These are phyloP conservation scores for Tetramorium alpestre DNA, from an alignment of 1,140 invertebrate genomes.

Conservation along the genomic window DNA sequence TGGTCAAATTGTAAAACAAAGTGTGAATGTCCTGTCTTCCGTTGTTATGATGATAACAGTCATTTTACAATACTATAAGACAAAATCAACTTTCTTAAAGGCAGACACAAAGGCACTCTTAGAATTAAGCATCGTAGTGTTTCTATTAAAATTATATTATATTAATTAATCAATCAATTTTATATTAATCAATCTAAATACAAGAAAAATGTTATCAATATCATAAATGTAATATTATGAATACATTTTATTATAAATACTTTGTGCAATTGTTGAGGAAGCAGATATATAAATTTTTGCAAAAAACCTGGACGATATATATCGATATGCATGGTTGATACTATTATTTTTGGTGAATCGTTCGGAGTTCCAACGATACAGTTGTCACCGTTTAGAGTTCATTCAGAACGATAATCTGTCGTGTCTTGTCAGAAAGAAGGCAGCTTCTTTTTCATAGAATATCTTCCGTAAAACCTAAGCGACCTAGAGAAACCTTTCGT, in stretches of 20 bases:
- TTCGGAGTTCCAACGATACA: slow-evolving; percentile 63
- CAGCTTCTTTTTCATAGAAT: slow-evolving; percentile 61
- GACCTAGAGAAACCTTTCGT: slow-evolving; percentile 74
- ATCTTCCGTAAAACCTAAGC: slow-evolving; percentile 74
- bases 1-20: too few species aligned
- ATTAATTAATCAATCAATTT: neutral
- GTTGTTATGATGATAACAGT: too few species aligned
- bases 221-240: too few species aligned
- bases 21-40: too few species aligned
- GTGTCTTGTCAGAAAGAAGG: slow-evolving; percentile 49
- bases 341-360: neutral
- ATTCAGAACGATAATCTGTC: slow-evolving; percentile 63
- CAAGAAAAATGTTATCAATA: neutral
- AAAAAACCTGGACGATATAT: slow-evolving; percentile 64
- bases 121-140: too few species aligned
- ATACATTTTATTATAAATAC: neutral
- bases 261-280: neutral
- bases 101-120: too few species aligned
- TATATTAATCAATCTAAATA: neutral
- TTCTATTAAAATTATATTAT: too few species aligned
- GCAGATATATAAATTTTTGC: neutral
- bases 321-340: slow-evolving; percentile 69
- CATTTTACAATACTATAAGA: too few species aligned
- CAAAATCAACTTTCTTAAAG: too few species aligned
- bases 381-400: slow-evolving; percentile 79